phyloP scores from a whole-genome alignment of 2,113 vertebrate species.

The Menidia beryllina region DNA sequence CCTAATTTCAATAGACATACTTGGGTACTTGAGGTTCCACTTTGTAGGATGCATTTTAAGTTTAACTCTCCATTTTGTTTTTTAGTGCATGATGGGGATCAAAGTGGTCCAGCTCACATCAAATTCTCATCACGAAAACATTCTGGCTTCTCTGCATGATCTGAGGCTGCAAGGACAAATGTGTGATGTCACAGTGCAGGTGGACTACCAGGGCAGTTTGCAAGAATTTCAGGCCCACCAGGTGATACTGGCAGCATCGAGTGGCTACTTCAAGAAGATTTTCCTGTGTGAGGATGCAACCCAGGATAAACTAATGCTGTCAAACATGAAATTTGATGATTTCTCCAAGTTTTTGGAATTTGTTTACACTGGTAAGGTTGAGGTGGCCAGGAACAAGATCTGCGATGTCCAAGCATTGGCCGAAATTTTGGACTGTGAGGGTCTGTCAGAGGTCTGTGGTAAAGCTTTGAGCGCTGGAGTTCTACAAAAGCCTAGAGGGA shows the following conservation, averaged over 20 bases:
- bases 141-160: constrained; percentile 90
- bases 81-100: constrained; percentile 84
- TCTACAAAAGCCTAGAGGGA: neutral
- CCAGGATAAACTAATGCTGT: constrained; percentile 82
- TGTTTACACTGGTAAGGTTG: constrained; percentile 89
- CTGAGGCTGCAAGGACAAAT: constrained; percentile 88
- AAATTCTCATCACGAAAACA: constrained; percentile 84
- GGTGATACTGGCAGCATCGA: constrained; percentile 92
- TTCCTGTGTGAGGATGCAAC: constrained; percentile 83
- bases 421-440: constrained; percentile 87
- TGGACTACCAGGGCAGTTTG: constrained; percentile 87
- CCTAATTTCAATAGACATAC: no score
- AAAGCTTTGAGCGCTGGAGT: constrained; percentile 41
- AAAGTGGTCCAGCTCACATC: constrained; percentile 86
- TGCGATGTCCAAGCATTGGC: constrained; percentile 86
- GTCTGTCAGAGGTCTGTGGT: constrained; percentile 87
- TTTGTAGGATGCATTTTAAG: no score
- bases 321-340: constrained; percentile 81
- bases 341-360: constrained; percentile 94
- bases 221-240: constrained; percentile 92
- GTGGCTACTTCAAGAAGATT: constrained; percentile 92
- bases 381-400: constrained; percentile 86
- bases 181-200: constrained; percentile 91
- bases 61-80: neutral
- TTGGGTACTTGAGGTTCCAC: no score